phyloP scores from a whole-genome alignment of 2,113 vertebrate genomes.

The Meles meles region DNA sequence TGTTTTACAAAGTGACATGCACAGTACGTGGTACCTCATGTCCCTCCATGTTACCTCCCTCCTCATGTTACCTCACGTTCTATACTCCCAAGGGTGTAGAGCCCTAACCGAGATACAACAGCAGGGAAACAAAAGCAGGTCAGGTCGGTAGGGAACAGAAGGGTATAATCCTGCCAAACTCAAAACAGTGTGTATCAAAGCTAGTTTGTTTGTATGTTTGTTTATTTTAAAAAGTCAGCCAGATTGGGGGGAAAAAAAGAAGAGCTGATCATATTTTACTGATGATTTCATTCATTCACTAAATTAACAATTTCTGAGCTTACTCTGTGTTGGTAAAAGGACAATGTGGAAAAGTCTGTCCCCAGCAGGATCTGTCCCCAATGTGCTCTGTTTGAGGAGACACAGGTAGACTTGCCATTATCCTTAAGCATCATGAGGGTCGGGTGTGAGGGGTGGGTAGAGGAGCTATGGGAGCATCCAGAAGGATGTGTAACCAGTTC shows the following conservation, averaged over 20 bases:
- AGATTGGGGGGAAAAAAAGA: neutral
- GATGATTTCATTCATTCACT: neutral
- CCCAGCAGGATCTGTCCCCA: neutral
- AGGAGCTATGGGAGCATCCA: no score
- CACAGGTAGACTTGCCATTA: neutral
- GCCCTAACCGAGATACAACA: neutral
- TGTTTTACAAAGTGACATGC: neutral
- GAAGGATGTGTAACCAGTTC: neutral
- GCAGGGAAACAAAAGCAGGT: neutral
- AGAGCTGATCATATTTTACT: neutral
- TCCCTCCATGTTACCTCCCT: neutral
- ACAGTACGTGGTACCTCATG: neutral
- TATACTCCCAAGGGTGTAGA: neutral
- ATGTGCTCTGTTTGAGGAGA: neutral
- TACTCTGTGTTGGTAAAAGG: neutral
- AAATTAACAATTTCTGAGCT: slow-evolving; percentile 9
- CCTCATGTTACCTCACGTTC: no score
- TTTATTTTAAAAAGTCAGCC: neutral
- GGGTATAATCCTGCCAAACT: neutral
- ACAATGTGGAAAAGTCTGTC: neutral
- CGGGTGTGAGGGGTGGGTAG: no score
- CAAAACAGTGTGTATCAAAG: neutral
- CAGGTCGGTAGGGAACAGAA: neutral
- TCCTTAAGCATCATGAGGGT: neutral
- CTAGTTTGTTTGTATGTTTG: neutral